Conservation (phyloP, 2,797 vertebrate species). For the Phyllotis vaccarum region DNA sequence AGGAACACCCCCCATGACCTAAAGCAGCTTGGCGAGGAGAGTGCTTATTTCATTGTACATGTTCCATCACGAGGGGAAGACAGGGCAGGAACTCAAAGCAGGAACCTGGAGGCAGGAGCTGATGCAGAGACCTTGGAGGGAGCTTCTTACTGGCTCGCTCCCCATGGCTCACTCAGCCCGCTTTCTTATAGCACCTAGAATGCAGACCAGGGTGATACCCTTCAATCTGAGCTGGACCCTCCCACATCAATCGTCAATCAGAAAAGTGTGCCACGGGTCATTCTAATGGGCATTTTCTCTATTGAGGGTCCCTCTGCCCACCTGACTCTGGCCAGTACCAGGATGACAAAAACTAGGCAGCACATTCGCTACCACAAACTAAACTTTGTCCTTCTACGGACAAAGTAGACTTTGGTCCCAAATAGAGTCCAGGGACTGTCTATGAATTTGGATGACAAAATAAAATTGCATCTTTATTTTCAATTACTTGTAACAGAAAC, state of each 20-base stretch:
- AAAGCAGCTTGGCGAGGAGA: background rate
- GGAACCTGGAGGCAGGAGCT: background rate
- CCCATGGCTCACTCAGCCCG: background rate
- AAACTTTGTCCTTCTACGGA: background rate
- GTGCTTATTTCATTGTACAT: background rate
- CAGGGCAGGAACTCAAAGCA: background rate
- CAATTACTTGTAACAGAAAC: background rate
- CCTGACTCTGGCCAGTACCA: background rate
- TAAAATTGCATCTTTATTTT: constrained; percentile 14
- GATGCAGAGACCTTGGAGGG: background rate
- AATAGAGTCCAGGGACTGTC: background rate
- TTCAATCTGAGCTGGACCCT: background rate
- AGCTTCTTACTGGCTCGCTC: background rate
- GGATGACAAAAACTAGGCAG: background rate
- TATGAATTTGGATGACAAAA: background rate
- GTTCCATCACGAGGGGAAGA: background rate
- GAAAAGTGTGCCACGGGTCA: background rate
- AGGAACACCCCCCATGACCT: too few relatives aligned
- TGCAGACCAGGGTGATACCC: too few relatives aligned
- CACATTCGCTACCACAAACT: background rate
- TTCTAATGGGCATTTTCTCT: background rate
- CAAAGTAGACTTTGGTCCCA: background rate
- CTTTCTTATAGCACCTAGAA: background rate
- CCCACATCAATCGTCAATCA: background rate
- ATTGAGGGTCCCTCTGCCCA: background rate